These are phyloP conservation scores for Hemicrepidius hirtus DNA, from an alignment of 2,888 invertebrate species.

Conservation along the genomic window DNA sequence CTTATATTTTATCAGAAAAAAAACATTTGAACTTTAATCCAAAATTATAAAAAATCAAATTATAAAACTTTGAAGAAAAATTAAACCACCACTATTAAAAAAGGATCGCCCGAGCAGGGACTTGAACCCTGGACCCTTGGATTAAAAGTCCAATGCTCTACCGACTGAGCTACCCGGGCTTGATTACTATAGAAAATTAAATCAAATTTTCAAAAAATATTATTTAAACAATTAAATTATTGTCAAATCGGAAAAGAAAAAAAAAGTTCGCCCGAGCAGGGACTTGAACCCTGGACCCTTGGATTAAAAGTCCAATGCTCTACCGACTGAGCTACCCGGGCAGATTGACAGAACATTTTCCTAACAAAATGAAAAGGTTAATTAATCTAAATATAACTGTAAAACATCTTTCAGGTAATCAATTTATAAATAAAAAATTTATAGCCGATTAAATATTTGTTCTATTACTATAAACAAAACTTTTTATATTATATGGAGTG, in stretches of 20 bases:
- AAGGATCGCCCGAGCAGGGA: constrained; percentile 80
- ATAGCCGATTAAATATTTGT: too few species aligned
- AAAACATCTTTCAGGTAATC: too few species aligned
- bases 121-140: constrained; percentile 85
- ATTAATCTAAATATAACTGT: too few species aligned
- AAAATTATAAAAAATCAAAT: not conserved
- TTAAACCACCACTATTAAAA: constrained; percentile 44
- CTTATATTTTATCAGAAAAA: too few species aligned
- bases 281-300: constrained; percentile 87
- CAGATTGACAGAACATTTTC: constrained; percentile 56
- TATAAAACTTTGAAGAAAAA: not conserved
- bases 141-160: constrained; percentile 84
- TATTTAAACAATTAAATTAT: constrained; percentile 14
- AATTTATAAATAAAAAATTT: too few species aligned
- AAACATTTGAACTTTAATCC: too few species aligned
- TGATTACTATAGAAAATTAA: not conserved
- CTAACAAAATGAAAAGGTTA: too few species aligned
- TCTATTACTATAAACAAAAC: too few species aligned
- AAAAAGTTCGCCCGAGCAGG: constrained; percentile 79
- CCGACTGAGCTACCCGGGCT: constrained; percentile 83
- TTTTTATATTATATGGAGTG: too few species aligned
- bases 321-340: constrained; percentile 86
- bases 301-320: constrained; percentile 87
- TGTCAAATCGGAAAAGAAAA: constrained; percentile 56
- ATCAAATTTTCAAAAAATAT: not conserved